These are phyloP conservation scores for Lampropteryx suffumata DNA, from an alignment of 2,888 invertebrate genomes.

Conservation along the genomic window DNA sequence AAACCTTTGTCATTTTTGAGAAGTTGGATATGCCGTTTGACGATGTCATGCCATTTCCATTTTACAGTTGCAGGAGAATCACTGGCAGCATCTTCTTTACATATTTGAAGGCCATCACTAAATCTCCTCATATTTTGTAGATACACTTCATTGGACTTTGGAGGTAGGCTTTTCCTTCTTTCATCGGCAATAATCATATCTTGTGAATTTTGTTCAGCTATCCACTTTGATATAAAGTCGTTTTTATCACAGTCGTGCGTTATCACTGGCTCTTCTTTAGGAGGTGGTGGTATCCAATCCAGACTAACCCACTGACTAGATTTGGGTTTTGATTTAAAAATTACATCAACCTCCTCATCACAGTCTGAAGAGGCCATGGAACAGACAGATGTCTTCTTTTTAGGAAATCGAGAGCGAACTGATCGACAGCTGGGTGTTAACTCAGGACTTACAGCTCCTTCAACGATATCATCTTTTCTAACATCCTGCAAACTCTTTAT, in stretches of 20 bases:
- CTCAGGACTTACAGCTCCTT: slow-evolving; percentile 59
- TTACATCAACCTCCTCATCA: slow-evolving; percentile 80
- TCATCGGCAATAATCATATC: slow-evolving; percentile 73
- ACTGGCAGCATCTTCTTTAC: slow-evolving; percentile 79
- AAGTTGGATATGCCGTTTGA: slow-evolving; percentile 75
- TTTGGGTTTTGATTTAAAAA: slow-evolving; percentile 82
- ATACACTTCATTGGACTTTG: slow-evolving; percentile 78
- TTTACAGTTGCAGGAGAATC: slow-evolving; percentile 78
- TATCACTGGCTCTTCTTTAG: slow-evolving; percentile 79
- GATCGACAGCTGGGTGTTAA: slow-evolving; percentile 63
- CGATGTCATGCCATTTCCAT: slow-evolving; percentile 81
- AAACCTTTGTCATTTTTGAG: slow-evolving; percentile 76
- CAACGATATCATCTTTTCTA: slow-evolving; percentile 68
- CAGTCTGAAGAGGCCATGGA: slow-evolving; percentile 80
- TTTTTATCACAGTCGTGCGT: slow-evolving; percentile 80
- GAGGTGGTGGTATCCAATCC: slow-evolving; percentile 79
- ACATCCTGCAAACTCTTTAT: slow-evolving; percentile 80
- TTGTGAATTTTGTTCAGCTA: slow-evolving; percentile 77
- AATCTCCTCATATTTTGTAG: slow-evolving; percentile 77
- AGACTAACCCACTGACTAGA: slow-evolving; percentile 83
- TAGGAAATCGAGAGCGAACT: slow-evolving; percentile 70
- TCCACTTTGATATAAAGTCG: slow-evolving; percentile 81
- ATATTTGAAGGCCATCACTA: slow-evolving; percentile 78
- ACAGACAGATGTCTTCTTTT: slow-evolving; percentile 79
- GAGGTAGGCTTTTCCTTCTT: slow-evolving; percentile 76